Conservation (phyloP, 2,888 invertebrate genomes). For the Euproctis similis region DNA sequence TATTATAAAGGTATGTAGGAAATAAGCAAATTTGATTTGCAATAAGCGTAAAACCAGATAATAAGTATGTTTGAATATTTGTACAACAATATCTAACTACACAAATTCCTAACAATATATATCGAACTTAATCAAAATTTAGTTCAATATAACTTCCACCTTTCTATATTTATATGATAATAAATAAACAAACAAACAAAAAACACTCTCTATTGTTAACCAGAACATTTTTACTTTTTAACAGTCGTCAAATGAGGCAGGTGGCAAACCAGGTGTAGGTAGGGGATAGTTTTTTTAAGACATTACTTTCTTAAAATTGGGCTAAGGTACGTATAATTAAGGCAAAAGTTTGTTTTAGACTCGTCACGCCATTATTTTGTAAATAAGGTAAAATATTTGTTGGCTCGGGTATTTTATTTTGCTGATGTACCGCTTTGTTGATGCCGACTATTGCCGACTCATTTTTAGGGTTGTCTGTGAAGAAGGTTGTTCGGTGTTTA, state of each 20-base stretch:
- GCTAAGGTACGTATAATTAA: constrained; percentile 44
- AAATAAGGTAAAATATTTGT: constrained; percentile 43
- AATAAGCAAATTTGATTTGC: too few relatives aligned
- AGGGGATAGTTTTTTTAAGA: constrained; percentile 37
- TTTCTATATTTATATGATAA: too few relatives aligned
- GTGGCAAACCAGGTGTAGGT: constrained; percentile 59
- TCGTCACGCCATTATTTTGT: constrained; percentile 59
- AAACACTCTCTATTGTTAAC: constrained; percentile 36
- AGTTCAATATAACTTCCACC: not conserved
- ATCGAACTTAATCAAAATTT: not conserved
- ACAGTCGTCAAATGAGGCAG: constrained; percentile 55
- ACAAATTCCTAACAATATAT: too few relatives aligned
- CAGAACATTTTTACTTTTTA: constrained; percentile 41
- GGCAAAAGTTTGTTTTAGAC: constrained; percentile 64
- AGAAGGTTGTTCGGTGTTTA: constrained; percentile 37
- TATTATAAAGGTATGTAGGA: too few relatives aligned
- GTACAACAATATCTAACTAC: too few relatives aligned
- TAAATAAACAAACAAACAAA: too few relatives aligned
- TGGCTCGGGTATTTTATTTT: constrained; percentile 42
- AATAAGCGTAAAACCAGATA: too few relatives aligned
- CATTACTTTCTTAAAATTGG: constrained; percentile 37
- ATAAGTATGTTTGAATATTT: too few relatives aligned
- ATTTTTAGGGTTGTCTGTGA: constrained; percentile 44
- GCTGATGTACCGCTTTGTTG: constrained; percentile 65
- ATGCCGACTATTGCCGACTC: constrained; percentile 58